Conservation (phyloP, 2,113 vertebrate species). For the Halcyon malimbica region DNA sequence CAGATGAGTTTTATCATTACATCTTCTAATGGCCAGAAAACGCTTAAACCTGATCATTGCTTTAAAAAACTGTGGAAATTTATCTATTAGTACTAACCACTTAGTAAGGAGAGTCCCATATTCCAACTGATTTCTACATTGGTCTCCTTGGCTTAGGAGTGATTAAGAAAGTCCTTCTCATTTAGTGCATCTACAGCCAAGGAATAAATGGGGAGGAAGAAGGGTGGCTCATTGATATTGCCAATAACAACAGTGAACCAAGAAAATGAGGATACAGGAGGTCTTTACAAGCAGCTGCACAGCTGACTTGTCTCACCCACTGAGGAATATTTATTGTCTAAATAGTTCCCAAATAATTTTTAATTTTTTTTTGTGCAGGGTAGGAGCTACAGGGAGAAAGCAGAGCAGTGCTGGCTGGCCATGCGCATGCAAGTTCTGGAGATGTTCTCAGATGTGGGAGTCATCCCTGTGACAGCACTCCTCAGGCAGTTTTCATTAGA, state of each 20-base stretch:
- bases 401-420: neutral
- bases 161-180: neutral
- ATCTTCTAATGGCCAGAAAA: neutral
- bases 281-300: neutral
- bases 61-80: neutral
- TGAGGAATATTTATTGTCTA: neutral
- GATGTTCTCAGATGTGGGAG: neutral
- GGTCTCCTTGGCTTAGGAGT: neutral
- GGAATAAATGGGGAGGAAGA: neutral
- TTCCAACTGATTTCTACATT: neutral
- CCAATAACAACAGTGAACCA: neutral
- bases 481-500: neutral
- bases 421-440: neutral
- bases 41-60: neutral
- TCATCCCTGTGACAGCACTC: neutral
- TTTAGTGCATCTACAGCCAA: neutral
- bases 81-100: neutral
- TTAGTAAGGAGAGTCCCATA: neutral
- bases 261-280: neutral
- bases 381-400: neutral
- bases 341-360: neutral
- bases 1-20: neutral
- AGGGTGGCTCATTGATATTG: neutral
- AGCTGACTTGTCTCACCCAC: neutral
- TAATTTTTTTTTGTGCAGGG: neutral